phyloP scores from a whole-genome alignment of 2,113 vertebrate genomes.

The Isichthys henryi region DNA sequence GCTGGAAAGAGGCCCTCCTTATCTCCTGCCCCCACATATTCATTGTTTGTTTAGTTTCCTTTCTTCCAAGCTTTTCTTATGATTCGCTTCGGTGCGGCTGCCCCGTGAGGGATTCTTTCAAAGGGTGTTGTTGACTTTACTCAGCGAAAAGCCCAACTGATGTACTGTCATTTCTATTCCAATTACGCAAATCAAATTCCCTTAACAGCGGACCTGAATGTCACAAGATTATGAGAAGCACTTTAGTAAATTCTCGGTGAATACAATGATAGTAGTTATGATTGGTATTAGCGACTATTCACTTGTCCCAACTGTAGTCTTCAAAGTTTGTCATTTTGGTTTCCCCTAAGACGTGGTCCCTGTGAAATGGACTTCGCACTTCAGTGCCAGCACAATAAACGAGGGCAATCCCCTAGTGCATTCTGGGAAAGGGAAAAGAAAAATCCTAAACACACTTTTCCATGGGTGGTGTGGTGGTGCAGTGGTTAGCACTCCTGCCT shows the following conservation, averaged over 20 bases:
- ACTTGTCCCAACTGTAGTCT: not conserved
- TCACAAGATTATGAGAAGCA: not conserved
- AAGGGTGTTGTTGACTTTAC: slow-evolving; percentile 11
- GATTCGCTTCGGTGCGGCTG: not conserved
- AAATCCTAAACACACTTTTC: slow-evolving; percentile 30
- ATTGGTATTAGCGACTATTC: not conserved
- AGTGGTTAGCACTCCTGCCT: no score
- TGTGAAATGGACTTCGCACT: slow-evolving; percentile 20
- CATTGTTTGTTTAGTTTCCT: slow-evolving; percentile 43
- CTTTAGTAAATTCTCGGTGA: not conserved
- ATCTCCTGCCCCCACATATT: slow-evolving; percentile 29
- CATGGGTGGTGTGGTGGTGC: not conserved
- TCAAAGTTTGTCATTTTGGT: slow-evolving; percentile 1
- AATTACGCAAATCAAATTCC: not conserved
- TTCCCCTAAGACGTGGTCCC: not conserved
- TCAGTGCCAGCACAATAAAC: not conserved
- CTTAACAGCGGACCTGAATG: not conserved
- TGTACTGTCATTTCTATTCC: not conserved
- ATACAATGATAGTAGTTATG: not conserved
- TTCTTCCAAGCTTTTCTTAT: slow-evolving; percentile 15
- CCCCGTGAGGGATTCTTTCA: not conserved
- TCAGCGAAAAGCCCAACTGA: not conserved
- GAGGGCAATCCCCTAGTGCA: slow-evolving; percentile 22
- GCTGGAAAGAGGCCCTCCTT: slow-evolving; percentile 36
- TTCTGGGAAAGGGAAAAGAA: slow-evolving; percentile 50